These are phyloP conservation scores for Lagenorhynchus albirostris DNA, from an alignment of 2,113 vertebrate species.

Conservation along the genomic window DNA sequence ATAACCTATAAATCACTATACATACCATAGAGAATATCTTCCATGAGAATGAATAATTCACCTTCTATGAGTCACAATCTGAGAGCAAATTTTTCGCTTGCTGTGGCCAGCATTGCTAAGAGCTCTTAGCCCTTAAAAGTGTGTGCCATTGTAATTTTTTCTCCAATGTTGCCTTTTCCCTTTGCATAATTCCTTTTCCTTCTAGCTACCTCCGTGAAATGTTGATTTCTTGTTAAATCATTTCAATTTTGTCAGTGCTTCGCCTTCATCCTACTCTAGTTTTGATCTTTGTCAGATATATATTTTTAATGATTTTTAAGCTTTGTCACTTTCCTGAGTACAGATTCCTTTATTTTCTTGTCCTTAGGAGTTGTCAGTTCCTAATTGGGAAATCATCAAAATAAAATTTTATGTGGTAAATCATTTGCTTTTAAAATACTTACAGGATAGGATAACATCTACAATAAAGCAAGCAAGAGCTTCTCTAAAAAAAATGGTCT, in stretches of 20 bases:
- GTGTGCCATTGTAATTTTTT: not conserved
- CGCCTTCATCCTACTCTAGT: not conserved
- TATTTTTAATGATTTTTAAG: slow-evolving; percentile 33
- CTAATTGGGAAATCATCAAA: slow-evolving; percentile 46
- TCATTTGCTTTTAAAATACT: slow-evolving; percentile 21
- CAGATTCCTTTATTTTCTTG: slow-evolving; percentile 29
- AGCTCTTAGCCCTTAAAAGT: not conserved
- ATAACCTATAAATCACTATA: not conserved
- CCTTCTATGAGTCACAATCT: not conserved
- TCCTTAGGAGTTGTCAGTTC: not conserved
- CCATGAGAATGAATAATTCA: not conserved
- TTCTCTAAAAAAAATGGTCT: slow-evolving; percentile 16
- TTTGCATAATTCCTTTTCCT: not conserved
- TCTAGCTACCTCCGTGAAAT: not conserved
- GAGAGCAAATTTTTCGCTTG: not conserved
- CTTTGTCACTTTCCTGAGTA: not conserved
- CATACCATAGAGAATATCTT: not conserved
- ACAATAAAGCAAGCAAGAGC: slow-evolving; percentile 31
- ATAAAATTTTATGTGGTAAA: slow-evolving; percentile 47
- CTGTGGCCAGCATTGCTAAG: not conserved
- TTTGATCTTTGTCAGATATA: slow-evolving; percentile 32
- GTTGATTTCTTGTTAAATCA: not conserved
- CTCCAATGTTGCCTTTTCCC: not conserved
- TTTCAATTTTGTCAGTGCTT: not conserved
- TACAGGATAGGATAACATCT: not conserved